Evolutionary conservation across 92 coral and sea anemone genomes (phyloP).

Genomic region (Meandrina meandrites): DNA sequence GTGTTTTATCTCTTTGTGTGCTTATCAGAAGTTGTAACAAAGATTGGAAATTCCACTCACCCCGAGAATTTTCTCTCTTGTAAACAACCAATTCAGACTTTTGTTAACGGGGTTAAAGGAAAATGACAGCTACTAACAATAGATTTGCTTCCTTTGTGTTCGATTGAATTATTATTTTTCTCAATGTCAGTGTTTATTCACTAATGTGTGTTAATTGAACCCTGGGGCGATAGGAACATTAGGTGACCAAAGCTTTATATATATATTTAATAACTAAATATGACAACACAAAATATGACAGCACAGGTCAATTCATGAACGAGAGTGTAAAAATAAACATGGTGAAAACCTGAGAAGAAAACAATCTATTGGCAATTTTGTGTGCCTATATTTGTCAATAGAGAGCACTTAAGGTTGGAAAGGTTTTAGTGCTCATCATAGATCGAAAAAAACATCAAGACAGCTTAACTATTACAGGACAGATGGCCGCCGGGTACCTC

Average conservation of each 20-base stretch:
- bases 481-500: conserved; percentile 20
- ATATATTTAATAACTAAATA: conserved; percentile 26
- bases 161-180: conserved; percentile 31
- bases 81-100: conserved; percentile 34
- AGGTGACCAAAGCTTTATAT: conserved; percentile 40
- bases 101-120: conserved; percentile 21
- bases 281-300: conserved; percentile 36
- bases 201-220: conserved; percentile 51
- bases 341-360: neutral
- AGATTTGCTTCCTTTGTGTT: conserved; percentile 33
- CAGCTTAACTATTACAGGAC: neutral
- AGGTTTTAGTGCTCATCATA: neutral
- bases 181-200: conserved; percentile 33
- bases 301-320: conserved; percentile 29
- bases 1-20: conserved; percentile 7
- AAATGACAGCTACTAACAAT: conserved; percentile 31
- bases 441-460: neutral
- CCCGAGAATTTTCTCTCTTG: conserved; percentile 34
- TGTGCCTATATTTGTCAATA: neutral
- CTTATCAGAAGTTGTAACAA: conserved; percentile 32
- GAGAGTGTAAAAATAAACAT: conserved; percentile 24
- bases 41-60: conserved; percentile 38
- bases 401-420: neutral
- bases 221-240: conserved; percentile 45
- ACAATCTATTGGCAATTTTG: conserved; percentile 6